A percentile compares a stretch with the other conserved stretches of the same genome.
Conservation (phyloP, 2,888 invertebrate species). For the Eilema depressum region DNA sequence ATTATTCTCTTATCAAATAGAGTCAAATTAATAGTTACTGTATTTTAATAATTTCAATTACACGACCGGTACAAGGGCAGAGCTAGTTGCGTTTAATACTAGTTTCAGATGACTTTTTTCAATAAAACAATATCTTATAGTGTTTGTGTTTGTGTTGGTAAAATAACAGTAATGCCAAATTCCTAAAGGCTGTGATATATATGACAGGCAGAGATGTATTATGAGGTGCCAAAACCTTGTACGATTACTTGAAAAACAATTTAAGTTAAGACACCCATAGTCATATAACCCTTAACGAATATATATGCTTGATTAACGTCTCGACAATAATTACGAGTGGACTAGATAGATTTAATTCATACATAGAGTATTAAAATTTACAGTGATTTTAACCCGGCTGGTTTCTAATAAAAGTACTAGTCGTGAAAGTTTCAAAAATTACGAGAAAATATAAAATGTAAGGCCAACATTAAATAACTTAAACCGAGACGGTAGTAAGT, state of each 20-base stretch:
- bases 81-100: too few relatives aligned
- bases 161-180: neutral
- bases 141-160: neutral
- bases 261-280: neutral
- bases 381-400: neutral
- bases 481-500: slow-evolving; percentile 3
- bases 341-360: neutral
- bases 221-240: too few relatives aligned
- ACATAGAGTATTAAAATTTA: neutral
- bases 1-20: too few relatives aligned
- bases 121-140: too few relatives aligned
- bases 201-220: neutral
- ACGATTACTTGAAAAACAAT: too few relatives aligned
- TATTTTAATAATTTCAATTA: too few relatives aligned
- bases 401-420: neutral
- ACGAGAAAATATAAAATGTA: neutral
- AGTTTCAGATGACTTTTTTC: too few relatives aligned
- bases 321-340: neutral
- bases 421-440: neutral
- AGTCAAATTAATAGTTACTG: too few relatives aligned
- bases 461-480: neutral
- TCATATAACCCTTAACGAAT: neutral
- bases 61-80: too few relatives aligned
- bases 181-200: too few relatives aligned
- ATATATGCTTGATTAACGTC: neutral